Conservation (phyloP, 2,888 invertebrate genomes). For the Odontocolon sp. region DNA sequence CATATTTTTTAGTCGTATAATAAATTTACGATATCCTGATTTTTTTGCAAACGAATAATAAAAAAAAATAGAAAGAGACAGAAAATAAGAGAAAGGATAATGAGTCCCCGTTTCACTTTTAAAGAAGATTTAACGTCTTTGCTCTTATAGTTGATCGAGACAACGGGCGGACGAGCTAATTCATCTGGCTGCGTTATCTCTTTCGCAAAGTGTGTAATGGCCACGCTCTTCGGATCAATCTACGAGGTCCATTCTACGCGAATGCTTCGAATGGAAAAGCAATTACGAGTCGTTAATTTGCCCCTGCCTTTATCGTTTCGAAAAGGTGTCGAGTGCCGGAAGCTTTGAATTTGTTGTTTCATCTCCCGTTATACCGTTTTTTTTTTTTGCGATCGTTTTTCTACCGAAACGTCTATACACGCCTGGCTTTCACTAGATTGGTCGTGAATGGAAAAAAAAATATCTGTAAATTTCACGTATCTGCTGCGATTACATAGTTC, state of each 20-base stretch:
- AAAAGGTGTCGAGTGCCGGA: slow-evolving; percentile 20
- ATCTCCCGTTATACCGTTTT: not conserved
- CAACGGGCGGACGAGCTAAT: slow-evolving; percentile 47
- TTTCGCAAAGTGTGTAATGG: slow-evolving; percentile 54
- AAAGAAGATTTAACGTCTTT: slow-evolving; percentile 24
- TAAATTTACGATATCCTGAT: too few relatives aligned
- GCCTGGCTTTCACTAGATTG: too few relatives aligned
- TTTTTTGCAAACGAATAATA: too few relatives aligned
- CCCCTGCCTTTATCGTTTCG: slow-evolving; percentile 11
- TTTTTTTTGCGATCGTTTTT: not conserved
- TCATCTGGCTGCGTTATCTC: slow-evolving; percentile 45
- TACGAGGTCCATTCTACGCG: slow-evolving; percentile 20
- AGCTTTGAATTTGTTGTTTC: slow-evolving; percentile 20
- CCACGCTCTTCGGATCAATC: slow-evolving; percentile 40
- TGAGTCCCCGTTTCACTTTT: slow-evolving; percentile 39
- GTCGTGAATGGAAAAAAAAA: too few relatives aligned
- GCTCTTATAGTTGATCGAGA: slow-evolving; percentile 11
- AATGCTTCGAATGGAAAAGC: slow-evolving; percentile 40
- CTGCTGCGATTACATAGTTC: too few relatives aligned
- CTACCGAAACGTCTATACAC: too few relatives aligned
- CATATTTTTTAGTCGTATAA: too few relatives aligned
- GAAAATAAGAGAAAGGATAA: slow-evolving; percentile 20
- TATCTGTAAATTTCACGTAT: too few relatives aligned
- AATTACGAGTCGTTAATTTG: slow-evolving; percentile 24
- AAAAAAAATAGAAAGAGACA: slow-evolving; percentile 8